Evolutionary conservation across 1,140 invertebrate genomes (phyloP).

Genomic region (Maconellicoccus hirsutus): DNA sequence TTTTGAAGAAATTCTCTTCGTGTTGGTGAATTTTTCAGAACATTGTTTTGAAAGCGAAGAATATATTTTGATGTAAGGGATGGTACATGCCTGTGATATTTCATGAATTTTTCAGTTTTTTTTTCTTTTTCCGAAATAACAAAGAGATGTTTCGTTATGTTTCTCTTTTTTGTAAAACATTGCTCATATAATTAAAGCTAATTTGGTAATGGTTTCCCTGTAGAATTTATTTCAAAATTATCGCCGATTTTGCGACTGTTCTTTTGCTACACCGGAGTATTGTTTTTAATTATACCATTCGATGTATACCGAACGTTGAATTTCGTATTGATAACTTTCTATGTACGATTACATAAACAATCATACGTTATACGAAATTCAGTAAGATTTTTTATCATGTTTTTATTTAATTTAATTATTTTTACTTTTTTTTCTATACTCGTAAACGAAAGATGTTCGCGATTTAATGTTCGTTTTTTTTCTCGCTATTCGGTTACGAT

Average conservation of each 20-base stretch:
- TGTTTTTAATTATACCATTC: background rate
- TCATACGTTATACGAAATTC: background rate
- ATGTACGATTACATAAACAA: background rate
- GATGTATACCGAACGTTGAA: background rate
- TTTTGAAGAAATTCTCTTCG: background rate
- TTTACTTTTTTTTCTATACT: background rate
- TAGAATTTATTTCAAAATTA: too few relatives aligned
- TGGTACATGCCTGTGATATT: too few relatives aligned
- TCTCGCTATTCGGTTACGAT: background rate
- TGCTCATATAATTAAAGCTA: too few relatives aligned
- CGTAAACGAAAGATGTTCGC: background rate
- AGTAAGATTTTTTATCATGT: background rate
- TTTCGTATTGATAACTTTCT: background rate
- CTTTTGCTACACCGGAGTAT: background rate
- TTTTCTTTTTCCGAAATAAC: too few relatives aligned
- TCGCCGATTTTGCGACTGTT: constrained; percentile 2
- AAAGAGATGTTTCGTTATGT: too few relatives aligned
- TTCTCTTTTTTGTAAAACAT: too few relatives aligned
- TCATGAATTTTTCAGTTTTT: too few relatives aligned
- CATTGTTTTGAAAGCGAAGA: too few relatives aligned
- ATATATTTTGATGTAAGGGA: too few relatives aligned
- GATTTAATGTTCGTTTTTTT: background rate
- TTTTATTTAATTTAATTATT: background rate
- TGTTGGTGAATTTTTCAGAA: background rate
- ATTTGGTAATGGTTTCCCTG: too few relatives aligned